These are phyloP conservation scores for Coenonympha glycerion DNA, from an alignment of 2,888 invertebrate genomes.

Conservation along the genomic window DNA sequence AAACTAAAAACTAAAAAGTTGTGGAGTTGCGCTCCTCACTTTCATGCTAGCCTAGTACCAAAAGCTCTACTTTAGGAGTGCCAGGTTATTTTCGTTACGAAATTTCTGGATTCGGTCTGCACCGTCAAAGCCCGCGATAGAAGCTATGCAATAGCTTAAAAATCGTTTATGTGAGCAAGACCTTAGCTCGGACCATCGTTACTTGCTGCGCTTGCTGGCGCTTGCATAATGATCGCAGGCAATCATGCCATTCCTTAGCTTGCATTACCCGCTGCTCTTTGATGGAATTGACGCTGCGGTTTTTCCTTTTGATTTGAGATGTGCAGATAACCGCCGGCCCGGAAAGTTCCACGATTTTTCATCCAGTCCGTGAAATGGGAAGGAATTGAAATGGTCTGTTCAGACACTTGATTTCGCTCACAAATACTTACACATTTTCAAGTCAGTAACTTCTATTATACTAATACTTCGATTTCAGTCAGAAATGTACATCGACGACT, in stretches of 20 bases:
- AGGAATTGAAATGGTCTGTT: neutral
- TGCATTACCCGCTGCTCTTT: constrained; percentile 26
- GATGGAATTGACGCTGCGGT: constrained; percentile 15
- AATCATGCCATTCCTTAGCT: constrained; percentile 28
- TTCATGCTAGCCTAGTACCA: no score
- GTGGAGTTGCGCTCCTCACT: no score
- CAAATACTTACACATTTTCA: no score
- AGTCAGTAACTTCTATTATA: no score
- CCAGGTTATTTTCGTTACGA: no score
- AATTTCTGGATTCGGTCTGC: no score
- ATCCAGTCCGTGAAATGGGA: neutral
- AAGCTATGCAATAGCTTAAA: neutral
- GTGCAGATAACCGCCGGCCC: constrained; percentile 1
- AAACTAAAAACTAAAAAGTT: no score
- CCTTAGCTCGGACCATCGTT: constrained; percentile 32
- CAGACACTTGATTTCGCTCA: no score
- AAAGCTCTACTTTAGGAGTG: no score
- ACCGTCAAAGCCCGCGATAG: no score
- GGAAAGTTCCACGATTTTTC: neutral
- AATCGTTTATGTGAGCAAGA: neutral
- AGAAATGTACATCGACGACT: no score
- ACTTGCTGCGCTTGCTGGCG: constrained; percentile 44
- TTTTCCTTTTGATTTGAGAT: constrained; percentile 17
- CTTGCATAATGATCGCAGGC: constrained; percentile 51
- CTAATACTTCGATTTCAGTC: no score